Conservation (phyloP, 2,888 invertebrate species). For the Onthophagus sagittarius region DNA sequence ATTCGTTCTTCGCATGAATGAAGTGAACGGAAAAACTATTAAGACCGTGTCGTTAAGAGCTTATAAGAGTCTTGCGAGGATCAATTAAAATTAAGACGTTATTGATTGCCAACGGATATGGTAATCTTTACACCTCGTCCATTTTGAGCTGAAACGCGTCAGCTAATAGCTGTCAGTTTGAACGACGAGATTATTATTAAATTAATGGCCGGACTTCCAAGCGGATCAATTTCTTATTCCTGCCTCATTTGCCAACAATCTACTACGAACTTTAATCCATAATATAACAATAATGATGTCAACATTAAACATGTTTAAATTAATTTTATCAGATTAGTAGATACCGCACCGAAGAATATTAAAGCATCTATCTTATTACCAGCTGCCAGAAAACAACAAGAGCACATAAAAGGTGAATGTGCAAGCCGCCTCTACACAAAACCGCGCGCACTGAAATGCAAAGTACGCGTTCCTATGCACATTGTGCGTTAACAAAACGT, state of each 20-base stretch:
- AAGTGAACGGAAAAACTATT: neutral
- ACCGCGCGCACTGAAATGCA: neutral
- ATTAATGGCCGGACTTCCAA: neutral
- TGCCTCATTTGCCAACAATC: neutral
- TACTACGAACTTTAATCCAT: neutral
- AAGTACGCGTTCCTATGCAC: neutral
- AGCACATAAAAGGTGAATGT: neutral
- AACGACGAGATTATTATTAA: neutral
- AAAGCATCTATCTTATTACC: neutral
- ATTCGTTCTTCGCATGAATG: neutral
- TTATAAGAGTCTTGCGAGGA: neutral
- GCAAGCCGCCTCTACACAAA: neutral
- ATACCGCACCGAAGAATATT: neutral
- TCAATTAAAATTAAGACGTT: neutral
- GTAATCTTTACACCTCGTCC: neutral
- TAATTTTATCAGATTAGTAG: neutral
- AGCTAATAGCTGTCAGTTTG: neutral
- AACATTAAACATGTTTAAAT: neutral
- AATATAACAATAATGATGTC: neutral
- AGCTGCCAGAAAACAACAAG: neutral
- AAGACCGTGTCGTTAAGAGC: neutral
- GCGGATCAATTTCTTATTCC: neutral
- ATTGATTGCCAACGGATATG: neutral
- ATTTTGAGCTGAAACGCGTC: neutral
- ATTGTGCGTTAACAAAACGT: neutral